These are phyloP conservation scores for Leptura quadrifasciata DNA, from an alignment of 2,888 invertebrate species.

Conservation along the genomic window DNA sequence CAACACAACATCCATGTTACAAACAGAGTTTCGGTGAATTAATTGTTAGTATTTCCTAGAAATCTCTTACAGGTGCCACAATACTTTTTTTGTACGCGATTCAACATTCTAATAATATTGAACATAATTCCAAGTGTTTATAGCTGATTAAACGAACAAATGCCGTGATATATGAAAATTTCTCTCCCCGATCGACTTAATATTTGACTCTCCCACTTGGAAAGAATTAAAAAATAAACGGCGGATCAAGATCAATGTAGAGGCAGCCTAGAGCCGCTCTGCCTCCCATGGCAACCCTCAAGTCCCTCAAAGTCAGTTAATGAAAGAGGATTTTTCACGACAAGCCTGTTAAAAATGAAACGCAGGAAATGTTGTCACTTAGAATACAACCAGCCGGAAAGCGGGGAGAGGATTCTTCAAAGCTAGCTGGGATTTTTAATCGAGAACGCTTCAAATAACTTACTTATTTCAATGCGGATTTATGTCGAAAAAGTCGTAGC, in stretches of 20 bases:
- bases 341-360: constrained; percentile 70
- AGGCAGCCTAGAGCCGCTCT: constrained; percentile 49
- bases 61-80: no score
- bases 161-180: not conserved
- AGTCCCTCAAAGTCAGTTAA: constrained; percentile 72
- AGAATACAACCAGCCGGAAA: constrained; percentile 59
- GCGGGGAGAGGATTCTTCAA: constrained; percentile 45
- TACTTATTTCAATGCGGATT: constrained; percentile 60
- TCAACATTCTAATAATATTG: no score
- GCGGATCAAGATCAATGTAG: constrained; percentile 60
- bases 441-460: constrained; percentile 57
- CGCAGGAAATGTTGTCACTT: constrained; percentile 70
- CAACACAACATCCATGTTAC: no score
- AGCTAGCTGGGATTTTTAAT: constrained; percentile 49
- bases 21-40: no score
- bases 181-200: constrained; percentile 21
- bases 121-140: not conserved
- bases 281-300: constrained; percentile 67
- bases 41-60: no score
- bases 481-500: constrained; percentile 45
- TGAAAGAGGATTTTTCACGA: constrained; percentile 74
- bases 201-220: constrained; percentile 46
- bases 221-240: constrained; percentile 61
- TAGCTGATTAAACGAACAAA: not conserved
- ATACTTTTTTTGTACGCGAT: no score